Conservation (phyloP, 2,113 vertebrate species). For the Seriola aureovittata region DNA sequence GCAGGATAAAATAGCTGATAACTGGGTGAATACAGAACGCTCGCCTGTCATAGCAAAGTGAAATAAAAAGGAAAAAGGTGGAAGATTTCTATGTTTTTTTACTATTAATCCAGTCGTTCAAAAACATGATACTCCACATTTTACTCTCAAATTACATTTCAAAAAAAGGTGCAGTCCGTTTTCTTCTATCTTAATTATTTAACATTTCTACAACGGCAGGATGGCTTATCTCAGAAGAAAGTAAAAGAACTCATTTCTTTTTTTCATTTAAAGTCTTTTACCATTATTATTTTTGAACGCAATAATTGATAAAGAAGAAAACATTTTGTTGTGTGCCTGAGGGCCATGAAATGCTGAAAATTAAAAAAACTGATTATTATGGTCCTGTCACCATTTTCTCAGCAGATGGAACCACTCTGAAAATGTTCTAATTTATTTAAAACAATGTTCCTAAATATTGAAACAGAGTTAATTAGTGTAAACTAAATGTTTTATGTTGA, state of each 20-base stretch:
- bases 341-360: conserved; percentile 33
- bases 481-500: conserved; percentile 48
- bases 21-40: background rate
- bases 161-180: background rate
- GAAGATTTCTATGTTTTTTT: background rate
- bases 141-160: background rate
- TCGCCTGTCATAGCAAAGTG: background rate
- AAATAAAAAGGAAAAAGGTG: background rate
- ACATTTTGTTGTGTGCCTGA: conserved; percentile 7
- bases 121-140: background rate
- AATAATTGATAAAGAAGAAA: conserved; percentile 18
- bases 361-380: background rate
- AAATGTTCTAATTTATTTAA: conserved; percentile 31
- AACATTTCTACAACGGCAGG: background rate
- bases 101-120: background rate
- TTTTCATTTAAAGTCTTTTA: conserved; percentile 6
- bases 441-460: conserved; percentile 51
- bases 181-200: conserved; percentile 1
- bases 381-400: background rate
- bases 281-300: background rate
- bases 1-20: conserved; percentile 2
- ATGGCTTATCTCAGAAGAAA: background rate
- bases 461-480: conserved; percentile 62
- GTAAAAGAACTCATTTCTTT: background rate
- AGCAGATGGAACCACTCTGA: conserved; percentile 1